A percentile compares a stretch with the other conserved stretches of the same genome.
phyloP scores from a whole-genome alignment of 1,140 invertebrate genomes.

The Drosophila setifemur region DNA sequence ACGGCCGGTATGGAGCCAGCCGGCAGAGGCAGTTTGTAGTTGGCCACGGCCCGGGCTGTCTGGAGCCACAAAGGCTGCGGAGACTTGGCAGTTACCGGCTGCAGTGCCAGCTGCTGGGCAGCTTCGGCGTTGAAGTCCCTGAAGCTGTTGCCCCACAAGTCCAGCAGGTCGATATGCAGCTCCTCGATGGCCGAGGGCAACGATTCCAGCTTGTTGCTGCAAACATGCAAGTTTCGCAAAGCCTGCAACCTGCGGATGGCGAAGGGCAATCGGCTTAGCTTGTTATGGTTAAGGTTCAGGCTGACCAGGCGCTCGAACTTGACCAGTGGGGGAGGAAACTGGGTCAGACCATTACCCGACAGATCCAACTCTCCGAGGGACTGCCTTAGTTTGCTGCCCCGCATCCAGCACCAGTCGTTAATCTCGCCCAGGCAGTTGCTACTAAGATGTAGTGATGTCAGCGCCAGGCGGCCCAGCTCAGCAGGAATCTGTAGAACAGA shows the following conservation, averaged over 20 bases:
- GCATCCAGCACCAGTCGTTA: conserved; percentile 87
- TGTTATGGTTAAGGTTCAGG: conserved; percentile 87
- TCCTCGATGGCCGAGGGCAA: conserved; percentile 82
- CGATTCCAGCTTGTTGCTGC: conserved; percentile 84
- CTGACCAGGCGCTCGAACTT: conserved; percentile 84
- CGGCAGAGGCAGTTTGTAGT: conserved; percentile 51
- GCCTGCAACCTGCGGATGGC: conserved; percentile 85
- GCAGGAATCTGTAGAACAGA: conserved; percentile 88
- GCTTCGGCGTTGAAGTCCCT: conserved; percentile 47
- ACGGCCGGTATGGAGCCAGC: conserved; percentile 54
- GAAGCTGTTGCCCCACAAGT: conserved; percentile 78
- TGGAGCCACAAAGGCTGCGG: conserved; percentile 60
- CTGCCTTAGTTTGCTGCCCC: conserved; percentile 82
- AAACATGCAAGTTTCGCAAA: conserved; percentile 82
- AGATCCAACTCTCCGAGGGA: conserved; percentile 67
- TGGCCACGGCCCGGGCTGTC: conserved; percentile 49
- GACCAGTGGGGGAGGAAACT: conserved; percentile 73
- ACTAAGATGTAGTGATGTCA: conserved; percentile 88
- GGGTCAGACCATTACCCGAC: conserved; percentile 59
- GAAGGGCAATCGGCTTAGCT: conserved; percentile 85
- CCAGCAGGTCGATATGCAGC: conserved; percentile 60
- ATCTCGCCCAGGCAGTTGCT: conserved; percentile 87
- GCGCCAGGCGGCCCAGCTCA: conserved; percentile 86
- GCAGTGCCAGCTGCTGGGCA: conserved; percentile 9
- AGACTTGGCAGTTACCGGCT: not conserved